A percentile compares a stretch with the other conserved stretches of the same genome.
Conservation (phyloP, 2,113 vertebrate species). For the Ibidorhyncha struthersii region DNA sequence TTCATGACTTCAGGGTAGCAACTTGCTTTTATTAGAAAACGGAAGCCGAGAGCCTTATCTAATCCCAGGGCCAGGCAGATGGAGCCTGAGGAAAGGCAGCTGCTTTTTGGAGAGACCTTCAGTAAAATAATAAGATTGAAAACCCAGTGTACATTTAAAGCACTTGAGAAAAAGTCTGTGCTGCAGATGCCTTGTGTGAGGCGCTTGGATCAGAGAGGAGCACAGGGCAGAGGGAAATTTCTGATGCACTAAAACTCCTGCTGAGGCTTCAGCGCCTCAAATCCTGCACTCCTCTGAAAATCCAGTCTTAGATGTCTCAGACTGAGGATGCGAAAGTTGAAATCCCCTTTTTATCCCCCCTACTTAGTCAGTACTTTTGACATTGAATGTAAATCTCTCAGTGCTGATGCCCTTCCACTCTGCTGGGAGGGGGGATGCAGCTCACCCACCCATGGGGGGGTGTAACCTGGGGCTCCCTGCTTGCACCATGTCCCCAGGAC, state of each 20-base stretch:
- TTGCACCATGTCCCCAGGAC: background rate
- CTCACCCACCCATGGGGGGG: fast-evolving
- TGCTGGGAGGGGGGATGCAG: background rate
- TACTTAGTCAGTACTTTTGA: background rate
- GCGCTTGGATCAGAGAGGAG: background rate
- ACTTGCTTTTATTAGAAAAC: background rate
- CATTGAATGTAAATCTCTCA: background rate
- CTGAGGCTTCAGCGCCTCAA: background rate
- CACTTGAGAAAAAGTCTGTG: background rate
- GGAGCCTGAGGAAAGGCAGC: background rate
- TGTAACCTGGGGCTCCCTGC: background rate
- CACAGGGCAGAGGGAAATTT: background rate
- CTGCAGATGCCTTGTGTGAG: background rate
- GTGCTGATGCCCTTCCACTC: background rate
- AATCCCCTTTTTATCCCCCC: background rate
- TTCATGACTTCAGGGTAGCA: background rate
- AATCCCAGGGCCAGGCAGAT: background rate
- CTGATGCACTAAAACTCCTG: fast-evolving
- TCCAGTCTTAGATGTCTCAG: background rate
- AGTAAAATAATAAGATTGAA: background rate
- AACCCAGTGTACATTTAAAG: background rate
- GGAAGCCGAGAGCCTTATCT: background rate
- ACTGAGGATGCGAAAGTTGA: background rate
- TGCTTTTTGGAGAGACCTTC: background rate
- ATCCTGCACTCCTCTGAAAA: background rate